Evolutionary conservation across 1,140 invertebrate genomes (phyloP).

Genomic region (Lepidotrigona ventralis): DNA sequence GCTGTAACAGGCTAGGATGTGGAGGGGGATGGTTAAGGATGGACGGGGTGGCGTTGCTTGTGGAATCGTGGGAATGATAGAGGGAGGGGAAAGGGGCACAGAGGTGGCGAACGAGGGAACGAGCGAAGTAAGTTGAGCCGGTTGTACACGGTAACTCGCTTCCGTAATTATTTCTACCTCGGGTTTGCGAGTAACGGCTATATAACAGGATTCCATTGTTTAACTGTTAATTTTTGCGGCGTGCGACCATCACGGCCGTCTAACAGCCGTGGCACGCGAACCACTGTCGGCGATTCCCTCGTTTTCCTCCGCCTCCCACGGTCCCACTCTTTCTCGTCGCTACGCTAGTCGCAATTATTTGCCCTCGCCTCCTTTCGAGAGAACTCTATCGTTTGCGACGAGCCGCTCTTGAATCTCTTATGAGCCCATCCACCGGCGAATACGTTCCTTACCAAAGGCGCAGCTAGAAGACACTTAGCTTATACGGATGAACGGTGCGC

Average conservation of each 20-base stretch:
- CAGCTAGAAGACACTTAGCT: constrained; percentile 39
- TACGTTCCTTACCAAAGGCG: constrained; percentile 35
- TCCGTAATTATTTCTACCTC: constrained; percentile 70
- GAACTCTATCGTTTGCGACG: constrained; percentile 60
- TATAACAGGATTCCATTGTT: constrained; percentile 69
- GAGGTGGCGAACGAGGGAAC: constrained; percentile 22
- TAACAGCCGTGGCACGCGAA: constrained; percentile 58
- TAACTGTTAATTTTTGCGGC: constrained; percentile 72
- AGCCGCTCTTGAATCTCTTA: constrained; percentile 60
- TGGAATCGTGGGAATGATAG: constrained; percentile 35
- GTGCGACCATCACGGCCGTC: constrained; percentile 44
- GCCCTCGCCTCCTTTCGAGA: constrained; percentile 40
- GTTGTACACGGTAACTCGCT: constrained; percentile 51
- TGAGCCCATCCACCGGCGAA: constrained; percentile 41
- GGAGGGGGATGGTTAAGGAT: constrained; percentile 56
- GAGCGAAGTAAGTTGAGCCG: constrained; percentile 36
- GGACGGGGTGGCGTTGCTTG: constrained; percentile 38
- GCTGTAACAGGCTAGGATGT: constrained; percentile 57
- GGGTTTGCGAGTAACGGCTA: constrained; percentile 64
- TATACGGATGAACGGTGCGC: constrained; percentile 30
- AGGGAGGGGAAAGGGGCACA: background rate
- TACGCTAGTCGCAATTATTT: constrained; percentile 63
- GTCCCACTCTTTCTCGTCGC: constrained; percentile 23
- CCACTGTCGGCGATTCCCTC: constrained; percentile 24
- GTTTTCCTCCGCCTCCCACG: background rate